Conservation (phyloP, 2,888 invertebrate genomes). For the Xestia ashworthii region DNA sequence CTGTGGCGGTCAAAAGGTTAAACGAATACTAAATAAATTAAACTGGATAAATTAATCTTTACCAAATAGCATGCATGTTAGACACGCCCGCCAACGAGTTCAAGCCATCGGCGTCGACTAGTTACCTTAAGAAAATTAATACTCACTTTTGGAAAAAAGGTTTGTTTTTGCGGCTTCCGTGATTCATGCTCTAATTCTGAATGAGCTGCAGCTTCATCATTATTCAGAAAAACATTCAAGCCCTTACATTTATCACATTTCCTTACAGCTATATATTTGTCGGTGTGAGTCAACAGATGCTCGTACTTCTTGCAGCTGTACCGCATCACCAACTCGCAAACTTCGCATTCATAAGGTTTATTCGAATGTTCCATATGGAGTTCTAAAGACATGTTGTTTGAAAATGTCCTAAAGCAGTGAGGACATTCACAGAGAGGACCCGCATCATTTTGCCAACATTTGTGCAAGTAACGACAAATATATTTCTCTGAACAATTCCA, state of each 20-base stretch:
- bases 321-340: slow-evolving; percentile 61
- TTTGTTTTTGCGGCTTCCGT: background rate
- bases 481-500: slow-evolving; percentile 33
- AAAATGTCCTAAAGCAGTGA: slow-evolving; percentile 69
- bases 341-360: slow-evolving; percentile 52
- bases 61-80: too few species aligned
- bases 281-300: slow-evolving; percentile 73
- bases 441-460: slow-evolving; percentile 57
- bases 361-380: slow-evolving; percentile 52
- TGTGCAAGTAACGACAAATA: slow-evolving; percentile 50
- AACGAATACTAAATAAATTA: too few species aligned
- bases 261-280: slow-evolving; percentile 63
- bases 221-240: slow-evolving; percentile 54
- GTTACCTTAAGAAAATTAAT: background rate
- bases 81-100: too few species aligned
- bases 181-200: slow-evolving; percentile 34
- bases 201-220: slow-evolving; percentile 44
- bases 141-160: slow-evolving; percentile 55
- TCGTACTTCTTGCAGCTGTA: slow-evolving; percentile 68
- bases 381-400: slow-evolving; percentile 2
- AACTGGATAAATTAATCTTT: too few species aligned
- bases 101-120: too few species aligned
- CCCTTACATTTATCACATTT: slow-evolving; percentile 71
- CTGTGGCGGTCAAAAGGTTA: too few species aligned
- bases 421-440: slow-evolving; percentile 44